Base-by-base conservation (phyloP, 2,113 vertebrate genomes). In the Clarias magur region DNA sequence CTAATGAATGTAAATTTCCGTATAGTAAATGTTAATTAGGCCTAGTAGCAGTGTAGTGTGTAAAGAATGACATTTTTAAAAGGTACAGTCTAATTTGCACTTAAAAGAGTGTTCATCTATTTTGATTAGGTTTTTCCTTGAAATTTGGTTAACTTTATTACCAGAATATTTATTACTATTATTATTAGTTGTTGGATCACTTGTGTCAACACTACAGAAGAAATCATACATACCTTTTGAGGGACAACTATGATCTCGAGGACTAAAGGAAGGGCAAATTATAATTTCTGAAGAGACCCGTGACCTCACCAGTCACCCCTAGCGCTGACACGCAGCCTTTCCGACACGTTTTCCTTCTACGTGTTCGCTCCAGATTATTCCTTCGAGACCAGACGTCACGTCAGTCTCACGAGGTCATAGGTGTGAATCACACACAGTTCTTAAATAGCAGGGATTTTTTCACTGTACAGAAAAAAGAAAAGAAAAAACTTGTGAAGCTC, bases 321-420 rank as follows among this genome's bases (percentile, higher is more conserved):
- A 34, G 27, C 80, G 1, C 59, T 8, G 30, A 25, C 10, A 63
- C 80, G 3, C 76, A 30, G 21, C 80, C 59, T 25, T 82, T 21
- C 17, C 63, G 30, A 62, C 9, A 82, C 34, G 34, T 34, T 59
- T 80, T 21, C 79, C 9, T 9, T 80, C 25, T 19, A 10, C 5
- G 27, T 8, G 56, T 81, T 81, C 23, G 79, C 23, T 21, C 34
- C 10, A 16, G 27, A 11, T 23, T 38, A 62, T 10, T 62, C 27
- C 79, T 62, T 57, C 19, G 10, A 80, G 25, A 79, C 23, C 75
- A 80, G 15, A n/a, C 21, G 2, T 57, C 78, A 80, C 13, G 27
- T 63, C 59, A 82, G 80, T 25, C 80, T 63, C 80, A 63, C 9
- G 59, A 63, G 80, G 59, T 82, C 59, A 63, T 59, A 62, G 59